Conservation (phyloP, 2,797 vertebrate genomes). For the Sebastes steindachneri region DNA sequence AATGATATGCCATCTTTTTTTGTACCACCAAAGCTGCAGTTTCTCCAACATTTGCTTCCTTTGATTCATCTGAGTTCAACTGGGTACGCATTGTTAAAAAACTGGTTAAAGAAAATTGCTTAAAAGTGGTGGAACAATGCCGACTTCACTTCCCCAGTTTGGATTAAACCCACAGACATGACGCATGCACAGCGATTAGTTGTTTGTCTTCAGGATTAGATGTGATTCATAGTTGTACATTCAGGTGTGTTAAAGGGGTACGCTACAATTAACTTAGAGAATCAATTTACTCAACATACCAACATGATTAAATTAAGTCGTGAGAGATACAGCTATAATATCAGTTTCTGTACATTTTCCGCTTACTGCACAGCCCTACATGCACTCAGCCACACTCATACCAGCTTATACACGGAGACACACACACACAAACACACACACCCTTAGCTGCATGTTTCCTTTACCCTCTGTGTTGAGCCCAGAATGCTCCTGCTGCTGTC, state of each 20-base stretch:
- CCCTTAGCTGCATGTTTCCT: constrained; percentile 56
- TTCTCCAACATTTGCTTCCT: constrained; percentile 1
- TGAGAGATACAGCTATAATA: background rate
- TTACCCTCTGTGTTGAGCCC: constrained; percentile 74
- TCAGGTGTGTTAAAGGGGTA: constrained; percentile 8
- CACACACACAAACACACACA: constrained; percentile 38
- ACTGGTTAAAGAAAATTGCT: constrained; percentile 1
- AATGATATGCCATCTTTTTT: background rate
- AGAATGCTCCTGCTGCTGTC: constrained; percentile 83
- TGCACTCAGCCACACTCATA: constrained; percentile 18
- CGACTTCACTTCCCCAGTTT: background rate
- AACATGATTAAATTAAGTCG: constrained; percentile 1
- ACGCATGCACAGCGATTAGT: background rate
- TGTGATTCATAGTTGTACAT: constrained; percentile 10
- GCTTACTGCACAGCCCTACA: background rate
- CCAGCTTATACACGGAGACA: constrained; percentile 10
- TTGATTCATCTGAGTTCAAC: background rate
- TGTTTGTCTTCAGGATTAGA: constrained; percentile 30
- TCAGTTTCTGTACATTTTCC: background rate
- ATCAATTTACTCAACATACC: constrained; percentile 5
- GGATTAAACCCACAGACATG: constrained; percentile 14
- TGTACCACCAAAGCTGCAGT: background rate
- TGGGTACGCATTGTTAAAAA: background rate
- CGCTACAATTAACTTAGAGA: background rate
- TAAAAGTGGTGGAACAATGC: constrained; percentile 12